Base-by-base conservation (phyloP, 2,888 invertebrate species). In the Mimas tiliae region DNA sequence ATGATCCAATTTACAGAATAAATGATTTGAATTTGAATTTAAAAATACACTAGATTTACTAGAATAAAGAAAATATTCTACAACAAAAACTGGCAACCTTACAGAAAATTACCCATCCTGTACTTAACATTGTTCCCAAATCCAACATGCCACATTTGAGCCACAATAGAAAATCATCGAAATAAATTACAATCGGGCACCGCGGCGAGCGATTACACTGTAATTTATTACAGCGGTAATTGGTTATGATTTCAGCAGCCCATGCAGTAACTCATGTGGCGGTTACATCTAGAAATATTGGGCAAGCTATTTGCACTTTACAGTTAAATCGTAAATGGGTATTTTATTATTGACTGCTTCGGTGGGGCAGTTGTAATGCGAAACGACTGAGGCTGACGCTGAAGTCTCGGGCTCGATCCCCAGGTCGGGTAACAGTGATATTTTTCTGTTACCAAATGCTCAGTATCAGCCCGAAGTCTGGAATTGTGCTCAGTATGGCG, bases 111-210 rank as follows among this genome's bases (percentile, higher is more conserved):
- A 55, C 55, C 38, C 6, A 58, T 19, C 16, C 19, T 34, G 16
- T 33, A 53, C n/a, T 1, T 38, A 38, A 16, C 14, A 52, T 52
- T 16, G 14, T 33, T 14, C 27, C 12, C 14, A 50, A 76, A 66
- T 71, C 58, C 68, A 68, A 67, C 65, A 65, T 69, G 67, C 64
- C 55, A 34, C 55, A 48, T 47, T 58, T 19, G 34, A 58, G 65
- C 47, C 48, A 72, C 81, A 84, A 81, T 83, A 84, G 83, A 82
- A 82, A 83, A 81, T 80, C 78, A 84, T 82, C 83, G 83, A 86
- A 80, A 86, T 84, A 86, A 86, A 85, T 85, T 80, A 83, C 79
- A 78, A 77, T 81, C 33, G 55, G 33, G 14, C 33, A 47, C 27
- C 51, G 42, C 19, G 50, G 45, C 52, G 34, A 48, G 19, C 65